phyloP scores from a whole-genome alignment of 2,113 vertebrate genomes.

The Zosterops pallidus region DNA sequence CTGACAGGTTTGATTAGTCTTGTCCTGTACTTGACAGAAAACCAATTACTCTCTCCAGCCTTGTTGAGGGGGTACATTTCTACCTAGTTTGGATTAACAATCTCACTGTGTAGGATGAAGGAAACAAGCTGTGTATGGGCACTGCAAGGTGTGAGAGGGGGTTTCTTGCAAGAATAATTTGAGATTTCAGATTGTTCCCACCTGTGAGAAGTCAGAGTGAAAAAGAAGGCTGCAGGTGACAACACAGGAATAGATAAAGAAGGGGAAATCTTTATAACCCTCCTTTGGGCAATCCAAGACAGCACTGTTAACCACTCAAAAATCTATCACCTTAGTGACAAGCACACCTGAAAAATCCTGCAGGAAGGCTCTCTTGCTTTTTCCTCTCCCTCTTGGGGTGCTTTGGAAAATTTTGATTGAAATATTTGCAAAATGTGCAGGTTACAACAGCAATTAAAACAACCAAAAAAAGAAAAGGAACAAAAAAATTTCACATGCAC shows the following conservation, averaged over 20 bases:
- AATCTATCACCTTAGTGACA: not conserved
- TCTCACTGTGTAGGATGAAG: not conserved
- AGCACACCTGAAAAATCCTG: not conserved
- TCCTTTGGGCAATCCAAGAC: not conserved
- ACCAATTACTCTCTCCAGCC: not conserved
- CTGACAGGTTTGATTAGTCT: constrained; percentile 19
- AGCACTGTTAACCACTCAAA: not conserved
- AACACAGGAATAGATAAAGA: not conserved
- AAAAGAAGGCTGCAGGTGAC: not conserved
- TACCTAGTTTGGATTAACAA: not conserved
- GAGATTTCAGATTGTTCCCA: not conserved
- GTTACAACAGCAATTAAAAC: constrained; percentile 1
- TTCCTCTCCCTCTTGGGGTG: not conserved
- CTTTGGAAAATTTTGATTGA: not conserved
- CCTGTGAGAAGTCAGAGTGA: not conserved
- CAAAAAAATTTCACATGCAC: not conserved
- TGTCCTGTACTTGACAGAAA: constrained; percentile 1
- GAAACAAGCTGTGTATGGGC: not conserved
- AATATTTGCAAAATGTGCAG: not conserved
- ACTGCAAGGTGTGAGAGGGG: not conserved
- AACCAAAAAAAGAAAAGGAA: not conserved
- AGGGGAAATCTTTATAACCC: not conserved
- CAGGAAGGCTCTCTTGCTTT: not conserved
- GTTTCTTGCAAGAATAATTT: not conserved
- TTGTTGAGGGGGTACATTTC: not conserved